Evolutionary conservation across 2,888 invertebrate genomes (phyloP).

Genomic region (Drosophila birchii): DNA sequence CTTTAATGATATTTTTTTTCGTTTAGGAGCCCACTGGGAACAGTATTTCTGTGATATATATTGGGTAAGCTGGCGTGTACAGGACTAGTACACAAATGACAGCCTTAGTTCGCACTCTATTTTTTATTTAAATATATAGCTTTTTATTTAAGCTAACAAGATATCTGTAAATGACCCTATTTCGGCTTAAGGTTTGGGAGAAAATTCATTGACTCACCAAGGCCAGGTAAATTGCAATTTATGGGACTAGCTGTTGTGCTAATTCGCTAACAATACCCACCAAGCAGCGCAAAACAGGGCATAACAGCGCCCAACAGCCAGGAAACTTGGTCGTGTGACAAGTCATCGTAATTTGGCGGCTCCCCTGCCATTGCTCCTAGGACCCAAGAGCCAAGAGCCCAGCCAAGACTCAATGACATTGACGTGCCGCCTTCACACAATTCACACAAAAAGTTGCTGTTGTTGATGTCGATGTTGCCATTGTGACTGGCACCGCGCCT

Average conservation of each 20-base stretch:
- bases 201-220: background rate
- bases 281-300: slow-evolving; percentile 9
- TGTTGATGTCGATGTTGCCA: slow-evolving; percentile 46
- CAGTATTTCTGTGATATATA: background rate
- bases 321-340: slow-evolving; percentile 73
- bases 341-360: slow-evolving; percentile 76
- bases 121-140: background rate
- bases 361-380: slow-evolving; percentile 26
- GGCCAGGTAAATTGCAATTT: slow-evolving; percentile 44
- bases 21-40: background rate
- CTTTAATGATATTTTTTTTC: background rate
- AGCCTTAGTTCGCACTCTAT: background rate
- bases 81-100: background rate
- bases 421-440: slow-evolving; percentile 80
- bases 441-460: slow-evolving; percentile 57
- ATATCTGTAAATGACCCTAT: background rate
- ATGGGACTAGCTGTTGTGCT: slow-evolving; percentile 57
- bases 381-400: background rate
- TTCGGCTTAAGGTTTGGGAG: background rate
- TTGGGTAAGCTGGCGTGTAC: slow-evolving; percentile 2
- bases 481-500: slow-evolving; percentile 50
- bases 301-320: slow-evolving; percentile 13
- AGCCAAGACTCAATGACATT: slow-evolving; percentile 55
- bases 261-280: slow-evolving; percentile 78
- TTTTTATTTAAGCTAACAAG: background rate